These are phyloP conservation scores for Dallia pectoralis DNA, from an alignment of 2,797 vertebrate species.

Conservation along the genomic window DNA sequence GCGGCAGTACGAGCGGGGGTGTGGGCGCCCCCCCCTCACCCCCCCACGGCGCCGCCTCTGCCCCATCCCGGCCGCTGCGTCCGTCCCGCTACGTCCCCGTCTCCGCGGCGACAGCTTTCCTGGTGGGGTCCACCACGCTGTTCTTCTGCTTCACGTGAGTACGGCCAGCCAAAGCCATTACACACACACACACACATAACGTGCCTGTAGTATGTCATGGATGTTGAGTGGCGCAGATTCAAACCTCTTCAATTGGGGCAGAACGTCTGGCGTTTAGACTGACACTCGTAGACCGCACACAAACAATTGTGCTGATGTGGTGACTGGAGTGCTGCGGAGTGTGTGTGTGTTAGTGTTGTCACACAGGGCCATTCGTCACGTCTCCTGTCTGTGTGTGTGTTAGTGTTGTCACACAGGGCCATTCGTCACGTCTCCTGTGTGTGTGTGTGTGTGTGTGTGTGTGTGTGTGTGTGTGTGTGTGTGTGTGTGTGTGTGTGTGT, in stretches of 20 bases:
- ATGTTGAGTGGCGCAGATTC: background rate
- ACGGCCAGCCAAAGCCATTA: background rate
- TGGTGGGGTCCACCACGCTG: slow-evolving; percentile 94
- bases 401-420: too few relatives aligned
- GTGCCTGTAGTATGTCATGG: background rate
- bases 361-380: slow-evolving; percentile 7
- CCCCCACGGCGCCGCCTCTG: slow-evolving; percentile 63
- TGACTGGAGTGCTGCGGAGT: too few relatives aligned
- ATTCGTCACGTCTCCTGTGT: slow-evolving; percentile 19
- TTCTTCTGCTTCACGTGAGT: slow-evolving; percentile 99
- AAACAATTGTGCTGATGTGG: too few relatives aligned
- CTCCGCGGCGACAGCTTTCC: slow-evolving; percentile 93
- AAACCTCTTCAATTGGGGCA: slow-evolving; percentile 6
- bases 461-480: too few relatives aligned
- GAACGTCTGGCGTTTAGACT: slow-evolving; percentile 4
- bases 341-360: too few relatives aligned
- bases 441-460: too few relatives aligned
- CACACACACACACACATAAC: background rate
- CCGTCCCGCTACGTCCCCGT: slow-evolving; percentile 95
- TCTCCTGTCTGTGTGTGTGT: slow-evolving; percentile 3
- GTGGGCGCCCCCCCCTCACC: slow-evolving; percentile 71
- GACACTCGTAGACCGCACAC: background rate
- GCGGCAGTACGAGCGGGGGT: slow-evolving; percentile 72
- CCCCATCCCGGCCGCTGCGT: slow-evolving; percentile 80
- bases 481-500: too few relatives aligned